Evolutionary conservation across 2,888 invertebrate species (phyloP).

Genomic region (Aplocera efformata): DNA sequence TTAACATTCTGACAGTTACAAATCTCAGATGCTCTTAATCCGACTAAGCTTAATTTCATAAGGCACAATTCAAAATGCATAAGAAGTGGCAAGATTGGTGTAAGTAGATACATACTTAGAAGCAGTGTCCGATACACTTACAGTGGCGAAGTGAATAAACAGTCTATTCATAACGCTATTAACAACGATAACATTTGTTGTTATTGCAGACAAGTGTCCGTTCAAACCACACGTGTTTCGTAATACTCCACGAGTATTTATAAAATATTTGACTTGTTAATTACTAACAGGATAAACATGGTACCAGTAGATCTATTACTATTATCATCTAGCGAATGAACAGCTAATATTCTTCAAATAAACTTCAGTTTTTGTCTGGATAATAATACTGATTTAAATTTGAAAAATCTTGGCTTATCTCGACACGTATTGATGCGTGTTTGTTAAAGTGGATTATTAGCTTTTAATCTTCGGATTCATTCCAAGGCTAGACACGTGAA

Average conservation of each 20-base stretch:
- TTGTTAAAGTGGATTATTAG: constrained; percentile 41
- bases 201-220: constrained; percentile 41
- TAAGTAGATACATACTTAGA: constrained; percentile 4
- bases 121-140: constrained; percentile 28
- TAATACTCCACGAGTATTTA: constrained; percentile 41
- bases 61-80: constrained; percentile 8
- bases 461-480: constrained; percentile 39
- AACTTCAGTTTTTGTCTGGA: too few relatives aligned
- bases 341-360: too few relatives aligned
- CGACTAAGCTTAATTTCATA: constrained; percentile 6
- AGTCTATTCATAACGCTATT: constrained; percentile 36
- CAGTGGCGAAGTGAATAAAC: constrained; percentile 39
- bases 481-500: constrained; percentile 34
- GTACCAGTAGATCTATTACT: too few relatives aligned
- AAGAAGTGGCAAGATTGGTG: constrained; percentile 2
- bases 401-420: constrained; percentile 23
- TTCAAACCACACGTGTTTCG: constrained; percentile 35
- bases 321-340: too few relatives aligned
- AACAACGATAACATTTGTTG: constrained; percentile 30
- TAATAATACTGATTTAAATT: too few relatives aligned
- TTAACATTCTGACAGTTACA: background rate
- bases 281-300: constrained; percentile 25
- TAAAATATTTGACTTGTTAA: constrained; percentile 47
- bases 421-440: constrained; percentile 34
- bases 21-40: constrained; percentile 2